A percentile compares a stretch with the other conserved stretches of the same genome.
phyloP scores from a whole-genome alignment of 1,140 invertebrate species.

The Drosophila equinoxialis region DNA sequence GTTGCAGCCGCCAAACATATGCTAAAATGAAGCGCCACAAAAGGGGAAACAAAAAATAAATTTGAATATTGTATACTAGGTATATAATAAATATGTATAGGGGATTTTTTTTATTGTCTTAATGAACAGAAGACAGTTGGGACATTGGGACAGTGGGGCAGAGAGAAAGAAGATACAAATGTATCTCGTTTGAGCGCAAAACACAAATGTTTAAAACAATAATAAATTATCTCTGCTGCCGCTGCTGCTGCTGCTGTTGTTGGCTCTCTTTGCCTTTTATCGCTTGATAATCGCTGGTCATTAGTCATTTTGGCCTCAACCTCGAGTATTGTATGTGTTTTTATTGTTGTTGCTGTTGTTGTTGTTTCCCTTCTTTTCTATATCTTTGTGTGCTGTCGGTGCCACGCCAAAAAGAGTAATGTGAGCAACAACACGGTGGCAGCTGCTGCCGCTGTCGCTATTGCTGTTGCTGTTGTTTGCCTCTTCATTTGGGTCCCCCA shows the following conservation, averaged over 20 bases:
- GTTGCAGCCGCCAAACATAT: constrained; percentile 51
- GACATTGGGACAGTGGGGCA: constrained; percentile 23
- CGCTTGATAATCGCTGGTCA: constrained; percentile 82
- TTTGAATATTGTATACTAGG: constrained; percentile 9
- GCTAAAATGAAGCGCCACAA: constrained; percentile 46
- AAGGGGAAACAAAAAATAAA: constrained; percentile 22
- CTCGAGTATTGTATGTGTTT: constrained; percentile 75
- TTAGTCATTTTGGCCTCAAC: constrained; percentile 81
- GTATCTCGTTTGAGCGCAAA: constrained; percentile 79
- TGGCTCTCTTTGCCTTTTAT: constrained; percentile 75
- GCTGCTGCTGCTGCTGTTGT: background rate
- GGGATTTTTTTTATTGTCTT: constrained; percentile 52
- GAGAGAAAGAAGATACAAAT: constrained; percentile 65
- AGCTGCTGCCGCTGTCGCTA: constrained; percentile 64
- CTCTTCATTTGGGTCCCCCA: constrained; percentile 2
- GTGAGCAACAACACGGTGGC: constrained; percentile 76
- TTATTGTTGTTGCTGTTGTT: constrained; percentile 32
- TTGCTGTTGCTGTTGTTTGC: constrained; percentile 34
- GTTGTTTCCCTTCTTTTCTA: constrained; percentile 43
- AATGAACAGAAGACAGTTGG: constrained; percentile 65
- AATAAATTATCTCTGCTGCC: constrained; percentile 71
- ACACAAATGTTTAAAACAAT: constrained; percentile 82
- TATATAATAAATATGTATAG: constrained; percentile 30
- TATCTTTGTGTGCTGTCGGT: constrained; percentile 64
- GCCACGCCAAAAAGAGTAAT: constrained; percentile 80